phyloP scores from a whole-genome alignment of 2,113 vertebrate genomes.

The Cnemophilus loriae region DNA sequence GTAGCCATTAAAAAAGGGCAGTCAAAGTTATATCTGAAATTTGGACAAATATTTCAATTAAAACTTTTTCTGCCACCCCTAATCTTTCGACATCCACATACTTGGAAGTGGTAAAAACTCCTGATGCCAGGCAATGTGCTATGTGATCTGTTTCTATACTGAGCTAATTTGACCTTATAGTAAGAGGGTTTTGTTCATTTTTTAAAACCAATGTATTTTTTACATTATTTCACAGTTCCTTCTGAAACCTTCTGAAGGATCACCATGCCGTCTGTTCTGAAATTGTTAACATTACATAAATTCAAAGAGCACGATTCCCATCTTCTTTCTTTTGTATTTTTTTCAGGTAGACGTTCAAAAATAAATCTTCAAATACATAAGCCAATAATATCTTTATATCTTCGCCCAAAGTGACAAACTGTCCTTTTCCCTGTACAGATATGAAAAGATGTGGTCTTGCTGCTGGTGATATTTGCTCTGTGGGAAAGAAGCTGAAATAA shows the following conservation, averaged over 20 bases:
- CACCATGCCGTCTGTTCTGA: not conserved
- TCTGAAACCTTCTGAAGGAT: not conserved
- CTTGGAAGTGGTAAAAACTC: not conserved
- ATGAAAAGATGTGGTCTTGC: conserved; percentile 41
- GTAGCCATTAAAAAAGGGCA: not conserved
- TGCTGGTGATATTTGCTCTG: conserved; percentile 49
- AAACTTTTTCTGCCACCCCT: not conserved
- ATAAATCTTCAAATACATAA: not conserved
- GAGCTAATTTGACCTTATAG: not conserved
- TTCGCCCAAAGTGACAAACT: conserved; percentile 27
- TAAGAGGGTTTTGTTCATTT: not conserved
- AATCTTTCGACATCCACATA: not conserved
- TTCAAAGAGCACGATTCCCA: not conserved
- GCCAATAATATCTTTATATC: not conserved
- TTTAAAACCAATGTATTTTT: not conserved
- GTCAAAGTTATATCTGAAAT: not conserved
- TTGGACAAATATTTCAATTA: not conserved
- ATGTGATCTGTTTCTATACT: not conserved
- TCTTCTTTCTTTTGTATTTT: not conserved
- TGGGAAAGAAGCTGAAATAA: conserved; percentile 58
- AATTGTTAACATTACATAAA: not conserved
- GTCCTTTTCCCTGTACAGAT: not conserved
- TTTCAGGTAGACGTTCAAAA: not conserved
- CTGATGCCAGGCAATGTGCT: not conserved
- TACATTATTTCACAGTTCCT: not conserved